Base-by-base conservation (phyloP, 2,113 vertebrate species). In the Epinephelus lanceolatus region DNA sequence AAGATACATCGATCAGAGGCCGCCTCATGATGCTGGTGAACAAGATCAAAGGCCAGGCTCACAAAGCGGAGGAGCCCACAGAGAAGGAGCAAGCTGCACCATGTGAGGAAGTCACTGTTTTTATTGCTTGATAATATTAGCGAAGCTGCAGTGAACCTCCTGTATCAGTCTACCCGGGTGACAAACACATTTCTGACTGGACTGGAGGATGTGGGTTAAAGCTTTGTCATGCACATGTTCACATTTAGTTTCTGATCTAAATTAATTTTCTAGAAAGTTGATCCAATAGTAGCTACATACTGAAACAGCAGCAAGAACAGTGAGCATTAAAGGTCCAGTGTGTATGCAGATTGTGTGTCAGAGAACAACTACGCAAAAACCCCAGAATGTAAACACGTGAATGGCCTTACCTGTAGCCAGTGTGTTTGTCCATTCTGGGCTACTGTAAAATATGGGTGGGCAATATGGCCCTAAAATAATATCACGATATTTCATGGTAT, bases 21-120 rank as follows among this genome's bases (percentile, higher is more conserved):
- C 97, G 96, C 62, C 96, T 99, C 25, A 84, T 98, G 69, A 94
- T 96, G 55, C 91, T 99, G 84, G 89, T 99, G 76, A 95, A 96
- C 87, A 99, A 97, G 95, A 96, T 99, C 91, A 98, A 97, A 96
- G 96, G 97, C 52, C 95, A 95, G 56, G 91, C 96, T 59, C 97
- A 95, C 91, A 95, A 95, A 88, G 93, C 96, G 23, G 96, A 97
- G 60, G 94, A 96, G 72, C 95, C 95, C 17, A 93, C 70, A 0
- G 95, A 97, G 88, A 96, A 96, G 82, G 96, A 98, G 51, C 95
- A 96, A 77, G 74, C 91, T 0, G 94, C 93, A 60, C 98, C 98
- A 71, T 96, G 98, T 99, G 95, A 98, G 97, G 81, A 75, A 53
- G n/a, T 52, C 27, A 5, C 51, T 18, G 15, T 25, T 70, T 91